phyloP scores from a whole-genome alignment of 23 tunicate genomes.

The Styela clava region DNA sequence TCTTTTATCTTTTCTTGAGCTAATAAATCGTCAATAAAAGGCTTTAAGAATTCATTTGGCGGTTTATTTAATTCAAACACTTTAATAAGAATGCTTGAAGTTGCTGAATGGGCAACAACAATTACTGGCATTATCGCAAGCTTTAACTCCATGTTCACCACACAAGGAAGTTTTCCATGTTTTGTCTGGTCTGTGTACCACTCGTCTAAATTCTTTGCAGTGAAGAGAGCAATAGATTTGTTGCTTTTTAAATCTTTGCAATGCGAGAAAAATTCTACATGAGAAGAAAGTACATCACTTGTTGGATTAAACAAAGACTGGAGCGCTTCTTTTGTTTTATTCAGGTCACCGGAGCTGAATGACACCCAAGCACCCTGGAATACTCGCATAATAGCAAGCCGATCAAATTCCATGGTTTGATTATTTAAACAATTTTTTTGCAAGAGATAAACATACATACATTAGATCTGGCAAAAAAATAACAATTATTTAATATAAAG shows the following conservation, averaged over 20 bases:
- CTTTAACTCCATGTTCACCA: neutral
- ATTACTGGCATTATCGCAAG: neutral
- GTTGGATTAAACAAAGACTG: neutral
- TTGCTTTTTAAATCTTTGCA: conserved; percentile 9
- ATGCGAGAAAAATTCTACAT: neutral
- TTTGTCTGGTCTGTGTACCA: neutral
- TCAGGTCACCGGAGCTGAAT: neutral
- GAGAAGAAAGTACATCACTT: neutral
- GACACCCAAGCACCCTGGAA: neutral
- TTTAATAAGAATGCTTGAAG: neutral
- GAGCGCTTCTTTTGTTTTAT: neutral
- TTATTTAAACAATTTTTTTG: neutral
- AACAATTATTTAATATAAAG: neutral
- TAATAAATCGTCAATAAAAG: conserved; percentile 13
- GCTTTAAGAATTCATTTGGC: conserved; percentile 22
- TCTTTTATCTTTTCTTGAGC: conserved; percentile 36
- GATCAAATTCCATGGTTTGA: neutral
- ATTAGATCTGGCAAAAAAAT: neutral
- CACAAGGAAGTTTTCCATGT: neutral
- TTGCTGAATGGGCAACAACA: neutral
- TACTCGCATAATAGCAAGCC: neutral
- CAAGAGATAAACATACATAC: neutral
- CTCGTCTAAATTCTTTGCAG: conserved; percentile 4
- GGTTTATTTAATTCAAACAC: conserved; percentile 8
- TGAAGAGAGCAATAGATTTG: conserved; percentile 11